Evolutionary conservation across 2,888 invertebrate genomes (phyloP), one percentile per base, ranked within the genome.

Genomic region (Troilus luridus): DNA sequence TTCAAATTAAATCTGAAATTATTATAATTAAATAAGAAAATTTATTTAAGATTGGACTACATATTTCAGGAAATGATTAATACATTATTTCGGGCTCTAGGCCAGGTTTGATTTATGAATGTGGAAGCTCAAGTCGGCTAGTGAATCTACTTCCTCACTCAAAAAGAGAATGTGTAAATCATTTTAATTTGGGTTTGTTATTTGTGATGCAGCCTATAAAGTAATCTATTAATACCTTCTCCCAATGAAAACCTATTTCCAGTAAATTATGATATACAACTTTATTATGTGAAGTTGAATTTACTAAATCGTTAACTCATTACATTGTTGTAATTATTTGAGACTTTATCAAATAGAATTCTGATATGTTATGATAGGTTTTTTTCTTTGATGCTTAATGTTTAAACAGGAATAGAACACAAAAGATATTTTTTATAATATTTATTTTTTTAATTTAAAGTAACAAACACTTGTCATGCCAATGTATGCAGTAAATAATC

Each of bases 381-480:
- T 59, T 10, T 59, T 14, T 59, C 10, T 59, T 59, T 59, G 2
- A 59, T 12, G 10, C 59, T 59, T 59, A 14, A 59, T 59, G 7
- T 10, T 59, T 59, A 64, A 7, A 64, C 10, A 64, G 12, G 67
- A 7, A 85, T 54, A 56, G 24, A 88, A 58, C 10, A 88, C 17
- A 58, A n/a, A 24, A 60, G 7, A 11, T 54, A 81, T 60, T 41
- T 27, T 88, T 88, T 88, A 60, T n/a, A 3, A 41, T 27, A 60
- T 58, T 88, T 88, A n/a, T 88, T 41, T 88, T 88, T 60, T 88
- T 60, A 58, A 27, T 88, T 88, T 88, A 60, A 21, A 88, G 58
- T 88, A 59, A 88, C 62, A 88, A 88, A 88, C 88, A 88, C 88
- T 59, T 59, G 88, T 60, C 62, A 88, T 60, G 62, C 88, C 27